Evolutionary conservation across 1,140 invertebrate genomes (phyloP), one percentile per base, ranked within the genome.

Genomic region (Drosophila lowei): DNA sequence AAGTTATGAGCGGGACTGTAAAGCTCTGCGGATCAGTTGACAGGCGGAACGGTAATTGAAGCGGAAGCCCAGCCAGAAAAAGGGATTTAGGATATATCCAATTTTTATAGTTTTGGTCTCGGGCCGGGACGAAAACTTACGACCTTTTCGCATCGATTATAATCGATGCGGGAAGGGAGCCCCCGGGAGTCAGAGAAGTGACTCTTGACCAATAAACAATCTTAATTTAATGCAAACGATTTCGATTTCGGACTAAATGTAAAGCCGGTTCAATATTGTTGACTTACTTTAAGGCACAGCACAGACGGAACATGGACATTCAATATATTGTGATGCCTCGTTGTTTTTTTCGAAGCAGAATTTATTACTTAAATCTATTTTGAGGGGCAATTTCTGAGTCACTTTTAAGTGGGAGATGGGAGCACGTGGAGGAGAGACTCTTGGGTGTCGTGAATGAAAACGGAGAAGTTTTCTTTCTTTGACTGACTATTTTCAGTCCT

Each of bases 41-140:
- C 68, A 49, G 34, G 21, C 60, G 48, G 53, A 30, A 52, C 60
- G 60, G 56, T 83, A 70, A 83, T 83, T 77, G 56, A 83, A 44
- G 46, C 48, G 41, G 43, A 30, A 34, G 52, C 25, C 16, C 41
- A 16, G 13, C n/a, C 16, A 5, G 28, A 18, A 38, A 70, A 53
- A 28, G 79, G 79, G 72, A 78, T 83, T 79, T 84, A 66, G 79
- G 71, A 84, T 79, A 50, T 58, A 79, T 60, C 47, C 52, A 56
- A 55, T 46, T 76, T 84, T 85, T 83, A 84, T 84, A 79, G 70
- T 74, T 81, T 60, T 60, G 46, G 76, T 43, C 56, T 70, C 65
- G 47, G 54, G 58, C 34, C 50, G 44, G 23, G 21, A 23, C 13
- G 38, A 56, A 50, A 77, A 53, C 71, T 71, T 65, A 77, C 60